Percentiles rank a stretch among this genome's conserved stretches.
phyloP scores from a whole-genome alignment of 2,888 invertebrate genomes.

The Zaprionus lineosus region DNA sequence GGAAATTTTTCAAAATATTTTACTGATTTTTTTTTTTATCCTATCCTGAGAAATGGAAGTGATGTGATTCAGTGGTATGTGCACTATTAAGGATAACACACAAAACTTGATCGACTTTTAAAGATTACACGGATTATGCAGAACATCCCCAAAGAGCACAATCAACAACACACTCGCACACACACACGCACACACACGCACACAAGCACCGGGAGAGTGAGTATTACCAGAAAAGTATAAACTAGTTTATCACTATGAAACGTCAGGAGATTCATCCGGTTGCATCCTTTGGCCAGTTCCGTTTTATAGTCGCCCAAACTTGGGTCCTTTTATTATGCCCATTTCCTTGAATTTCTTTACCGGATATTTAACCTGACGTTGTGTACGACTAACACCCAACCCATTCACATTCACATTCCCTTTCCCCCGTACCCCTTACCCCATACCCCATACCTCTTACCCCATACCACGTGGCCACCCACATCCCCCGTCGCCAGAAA shows the following conservation, averaged over 20 bases:
- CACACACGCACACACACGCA: constrained; percentile 7
- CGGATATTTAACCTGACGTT: constrained; percentile 26
- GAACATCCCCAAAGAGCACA: no score
- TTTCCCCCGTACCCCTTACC: no score
- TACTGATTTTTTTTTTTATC: not conserved
- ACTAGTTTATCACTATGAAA: not conserved
- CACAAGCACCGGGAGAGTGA: no score
- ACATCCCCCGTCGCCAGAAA: no score
- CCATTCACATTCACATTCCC: no score
- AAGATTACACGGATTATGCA: not conserved
- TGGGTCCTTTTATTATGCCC: constrained; percentile 3
- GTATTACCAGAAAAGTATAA: not conserved
- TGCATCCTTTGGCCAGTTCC: constrained; percentile 27
- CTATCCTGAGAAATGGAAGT: not conserved
- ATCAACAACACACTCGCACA: no score
- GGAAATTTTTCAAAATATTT: not conserved
- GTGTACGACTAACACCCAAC: no score
- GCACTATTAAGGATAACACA: not conserved
- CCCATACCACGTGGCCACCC: no score
- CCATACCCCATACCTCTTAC: no score
- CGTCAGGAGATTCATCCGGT: constrained; percentile 9
- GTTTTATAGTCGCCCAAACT: no score
- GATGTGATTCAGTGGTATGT: not conserved
- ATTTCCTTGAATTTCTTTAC: constrained; percentile 14
- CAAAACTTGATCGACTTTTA: not conserved